Base-by-base conservation (phyloP, 1,140 invertebrate species). In the Saccostrea glomerata region DNA sequence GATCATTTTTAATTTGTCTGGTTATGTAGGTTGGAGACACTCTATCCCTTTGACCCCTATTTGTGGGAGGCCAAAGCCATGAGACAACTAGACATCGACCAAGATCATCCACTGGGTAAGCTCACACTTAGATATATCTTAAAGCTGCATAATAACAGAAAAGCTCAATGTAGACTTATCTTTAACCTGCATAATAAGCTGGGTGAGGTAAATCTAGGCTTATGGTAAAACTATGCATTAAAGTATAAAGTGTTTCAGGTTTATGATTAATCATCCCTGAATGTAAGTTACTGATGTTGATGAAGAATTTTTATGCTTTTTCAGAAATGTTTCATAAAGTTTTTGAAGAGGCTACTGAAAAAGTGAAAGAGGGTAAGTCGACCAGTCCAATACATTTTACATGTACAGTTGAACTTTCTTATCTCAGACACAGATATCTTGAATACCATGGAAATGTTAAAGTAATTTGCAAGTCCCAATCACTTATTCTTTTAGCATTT, bases 271-370 rank as follows among this genome's bases (percentile, higher is more conserved):
- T 20, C 6, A 5, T 63, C 20, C 58, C n/a, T 63, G 58, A 20
- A 20, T 63, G 17, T 63, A 5, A 47, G 1, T 47, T 47, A 47
- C n/a, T 63, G 13, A 63, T 63, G 58, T n/a, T 63, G 15, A 63
- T 63, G 17, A 17, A 13, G 4, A 15, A 12, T 60, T 60, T 73
- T 77, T 1, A 30, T 36, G 23, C 30, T 36, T 13, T 77, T 86
- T 70, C 85, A 86, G 85, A 86, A 70, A 86, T 86, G 85, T 73
- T 86, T 77, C 70, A 86, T 86, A 70, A 70, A 23, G 63, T 86
- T 47, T 86, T 70, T 60, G n/a, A 86, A 70, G 60, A 86, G 15
- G 85, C 63, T 20, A 70, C 70, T 47, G 23, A n/a, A 40, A 86
- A 86, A 40, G 63, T 86, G 60, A 25, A 63, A 54, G 63, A 36